Conservation (phyloP, 2,113 vertebrate species). For the Phrynosoma platyrhinos region DNA sequence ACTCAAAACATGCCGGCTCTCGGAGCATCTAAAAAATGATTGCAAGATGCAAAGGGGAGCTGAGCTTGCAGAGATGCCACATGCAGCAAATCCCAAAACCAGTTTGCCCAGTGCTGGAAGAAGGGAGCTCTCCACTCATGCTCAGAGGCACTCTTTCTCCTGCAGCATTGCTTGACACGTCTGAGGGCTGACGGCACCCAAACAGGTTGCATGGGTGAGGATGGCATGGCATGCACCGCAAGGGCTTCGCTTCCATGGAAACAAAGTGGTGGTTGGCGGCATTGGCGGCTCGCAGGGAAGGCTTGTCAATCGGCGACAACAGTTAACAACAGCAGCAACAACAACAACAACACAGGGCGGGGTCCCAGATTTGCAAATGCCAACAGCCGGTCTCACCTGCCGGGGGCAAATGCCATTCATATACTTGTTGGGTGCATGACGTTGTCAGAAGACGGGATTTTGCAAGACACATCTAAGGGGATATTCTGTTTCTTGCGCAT, state of each 20-base stretch:
- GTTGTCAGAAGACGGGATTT: not conserved
- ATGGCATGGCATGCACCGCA: not conserved
- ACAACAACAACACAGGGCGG: not conserved
- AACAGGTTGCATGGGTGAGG: not conserved
- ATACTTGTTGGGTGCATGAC: not conserved
- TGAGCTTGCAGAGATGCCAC: not conserved
- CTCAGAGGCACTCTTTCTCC: not conserved
- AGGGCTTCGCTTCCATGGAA: conserved; percentile 20
- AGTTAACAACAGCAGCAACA: not conserved
- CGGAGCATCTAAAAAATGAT: too few relatives aligned
- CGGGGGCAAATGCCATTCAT: not conserved
- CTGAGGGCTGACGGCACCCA: not conserved
- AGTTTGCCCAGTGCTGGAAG: too few relatives aligned
- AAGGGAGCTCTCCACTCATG: not conserved
- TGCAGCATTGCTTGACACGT: accelerated
- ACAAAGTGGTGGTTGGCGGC: not conserved
- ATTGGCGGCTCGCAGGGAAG: not conserved
- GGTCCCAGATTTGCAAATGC: not conserved
- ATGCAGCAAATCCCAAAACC: not conserved
- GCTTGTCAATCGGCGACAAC: too few relatives aligned
- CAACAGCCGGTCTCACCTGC: not conserved
- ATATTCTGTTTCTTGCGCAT: not conserved
- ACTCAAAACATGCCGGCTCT: too few relatives aligned
- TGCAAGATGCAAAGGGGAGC: not conserved
- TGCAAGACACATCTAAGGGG: not conserved